These are phyloP conservation scores for Pluvialis apricaria DNA, from an alignment of 2,113 vertebrate species.

Conservation along the genomic window DNA sequence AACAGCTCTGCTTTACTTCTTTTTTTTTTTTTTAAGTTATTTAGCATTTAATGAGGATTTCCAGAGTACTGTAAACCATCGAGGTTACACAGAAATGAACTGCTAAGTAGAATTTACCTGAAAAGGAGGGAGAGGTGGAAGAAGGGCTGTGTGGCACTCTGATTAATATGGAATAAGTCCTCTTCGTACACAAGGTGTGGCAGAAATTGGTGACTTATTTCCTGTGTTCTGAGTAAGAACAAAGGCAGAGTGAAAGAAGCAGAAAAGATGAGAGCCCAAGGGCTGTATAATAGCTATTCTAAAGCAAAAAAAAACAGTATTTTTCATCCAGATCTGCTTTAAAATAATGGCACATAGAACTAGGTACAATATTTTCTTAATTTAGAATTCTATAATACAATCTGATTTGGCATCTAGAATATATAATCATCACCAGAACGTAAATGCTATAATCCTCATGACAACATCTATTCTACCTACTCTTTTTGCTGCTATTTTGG, in stretches of 20 bases:
- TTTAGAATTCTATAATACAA: conserved; percentile 7
- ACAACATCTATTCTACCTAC: conserved; percentile 1
- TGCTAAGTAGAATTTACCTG: background rate
- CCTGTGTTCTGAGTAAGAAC: background rate
- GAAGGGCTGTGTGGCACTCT: background rate
- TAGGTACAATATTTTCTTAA: background rate
- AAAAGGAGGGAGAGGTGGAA: background rate
- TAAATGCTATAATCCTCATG: background rate
- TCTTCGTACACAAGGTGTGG: background rate
- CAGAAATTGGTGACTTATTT: background rate
- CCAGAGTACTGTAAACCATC: background rate
- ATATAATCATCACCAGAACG: conserved; percentile 13
- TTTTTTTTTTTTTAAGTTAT: background rate
- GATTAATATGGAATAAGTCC: background rate
- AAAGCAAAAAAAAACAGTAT: background rate
- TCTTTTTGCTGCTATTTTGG: conserved; percentile 3
- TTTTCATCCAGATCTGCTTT: background rate
- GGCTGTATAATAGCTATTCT: background rate
- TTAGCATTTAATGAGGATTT: conserved; percentile 16
- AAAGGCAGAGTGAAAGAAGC: conserved; percentile 4
- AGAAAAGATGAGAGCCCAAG: background rate
- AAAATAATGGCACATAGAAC: background rate
- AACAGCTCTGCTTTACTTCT: background rate
- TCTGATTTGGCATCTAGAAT: conserved; percentile 19
- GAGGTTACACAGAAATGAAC: background rate